Conservation (phyloP, 2,113 vertebrate species). For the Alectura lathami region DNA sequence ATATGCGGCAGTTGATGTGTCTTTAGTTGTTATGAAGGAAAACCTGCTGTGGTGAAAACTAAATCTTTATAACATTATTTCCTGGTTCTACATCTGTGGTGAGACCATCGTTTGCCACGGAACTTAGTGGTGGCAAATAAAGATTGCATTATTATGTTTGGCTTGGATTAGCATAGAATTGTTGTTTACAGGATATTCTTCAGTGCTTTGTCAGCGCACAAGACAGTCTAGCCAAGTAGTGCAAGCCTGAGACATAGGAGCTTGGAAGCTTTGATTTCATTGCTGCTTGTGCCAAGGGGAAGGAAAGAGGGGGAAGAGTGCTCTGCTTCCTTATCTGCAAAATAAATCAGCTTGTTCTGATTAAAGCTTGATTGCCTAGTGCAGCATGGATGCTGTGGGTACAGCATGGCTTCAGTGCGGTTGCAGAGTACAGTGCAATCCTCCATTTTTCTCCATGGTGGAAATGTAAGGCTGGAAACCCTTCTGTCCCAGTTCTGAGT, state of each 20-base stretch:
- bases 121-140: not conserved
- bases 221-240: not conserved
- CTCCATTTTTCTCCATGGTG: not conserved
- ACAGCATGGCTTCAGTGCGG: not conserved
- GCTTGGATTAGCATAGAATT: not conserved
- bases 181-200: not conserved
- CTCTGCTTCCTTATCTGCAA: not conserved
- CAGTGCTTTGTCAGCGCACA: not conserved
- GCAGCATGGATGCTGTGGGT: not conserved
- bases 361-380: not conserved
- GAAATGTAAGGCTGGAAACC: not conserved
- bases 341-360: not conserved
- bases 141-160: not conserved
- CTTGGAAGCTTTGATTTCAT: not conserved
- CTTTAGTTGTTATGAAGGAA: not conserved
- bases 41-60: not conserved
- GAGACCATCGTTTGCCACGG: not conserved
- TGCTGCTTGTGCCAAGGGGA: not conserved
- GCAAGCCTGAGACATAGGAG: not conserved
- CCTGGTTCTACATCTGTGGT: not conserved
- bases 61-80: not conserved
- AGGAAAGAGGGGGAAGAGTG: not conserved
- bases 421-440: not conserved
- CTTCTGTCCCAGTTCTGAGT: not conserved
- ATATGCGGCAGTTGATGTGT: fast-evolving